Base-by-base conservation (phyloP, 2,113 vertebrate genomes). In the Brachyhypopomus gauderio region DNA sequence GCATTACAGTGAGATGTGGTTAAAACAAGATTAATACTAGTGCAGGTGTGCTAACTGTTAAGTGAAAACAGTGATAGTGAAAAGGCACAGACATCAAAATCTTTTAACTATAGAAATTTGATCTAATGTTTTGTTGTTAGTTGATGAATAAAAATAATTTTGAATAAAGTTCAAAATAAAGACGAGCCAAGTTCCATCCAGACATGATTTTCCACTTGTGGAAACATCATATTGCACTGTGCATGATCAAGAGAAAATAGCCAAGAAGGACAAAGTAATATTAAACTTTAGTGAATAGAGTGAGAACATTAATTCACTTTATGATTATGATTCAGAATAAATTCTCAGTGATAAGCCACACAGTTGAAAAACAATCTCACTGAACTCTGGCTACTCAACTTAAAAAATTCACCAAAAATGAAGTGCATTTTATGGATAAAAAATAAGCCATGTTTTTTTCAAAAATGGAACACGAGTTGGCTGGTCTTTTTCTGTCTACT, bases 361-460 rank as follows among this genome's bases (percentile, higher is more conserved):
- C 79, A 72, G 56, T 75, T 78, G 75, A 86, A 84, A 86, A 88
- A 88, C 73, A 59, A 82, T 86, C 88, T 92, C 83, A 88, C 90
- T 87, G 88, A 88, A 87, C 45, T 52, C 45, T 52, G 45, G 6
- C 9, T 45, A 14, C 45, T 52, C 9, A 14, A 52, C 45, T 52
- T 52, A 14, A 45, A 45, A 45, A 88, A 91, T 30, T 92, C 88
- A 91, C 78, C 85, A 86, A 58, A 36, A 30, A 85, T 83, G 82
- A 85, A 85, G 14, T 52, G 12, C 12, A 30, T 30, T 2, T 12
- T 52, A 52, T 52, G 45, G 45, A 14, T 52, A 12, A 52, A 52
- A 52, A 52, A 52, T 52, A 52, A 52, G 45, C 2, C 45, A 52
- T 52, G 45, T 52, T 52, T 1, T 1, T 52, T 52, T 52, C 0